Base-by-base conservation (phyloP, 2,888 invertebrate species). In the Muschampia plurimacula region DNA sequence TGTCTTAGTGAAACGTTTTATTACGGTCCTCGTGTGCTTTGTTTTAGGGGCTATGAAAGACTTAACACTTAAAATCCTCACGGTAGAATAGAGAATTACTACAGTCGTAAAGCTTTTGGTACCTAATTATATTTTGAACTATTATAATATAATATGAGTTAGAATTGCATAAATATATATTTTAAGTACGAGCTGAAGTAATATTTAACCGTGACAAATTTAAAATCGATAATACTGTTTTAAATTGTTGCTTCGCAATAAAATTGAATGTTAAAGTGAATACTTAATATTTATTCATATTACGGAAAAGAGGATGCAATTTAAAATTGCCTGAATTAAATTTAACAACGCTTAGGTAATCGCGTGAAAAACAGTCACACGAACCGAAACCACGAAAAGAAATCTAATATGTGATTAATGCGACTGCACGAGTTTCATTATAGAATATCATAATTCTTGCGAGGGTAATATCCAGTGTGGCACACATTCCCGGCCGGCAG, bases 401-500 rank as follows among this genome's bases (percentile, higher is more conserved):
- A 72, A 67, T 72, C 67, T 67, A 74, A 78, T 76, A 69, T 78
- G 77, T 79, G 78, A 80, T 84, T 85, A 86, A 87, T 72, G 72
- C 84, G 87, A 84, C 86, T 83, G 84, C 84, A 77, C 79, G 82
- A 81, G 84, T 91, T 92, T 90, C 89, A 91, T 92, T 89, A 91
- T 85, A 84, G 86, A 85, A 86, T 84, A 84, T 89, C 86, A 92
- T 91, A 91, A 88, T 88, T 92, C 90, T 89, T 87, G 83, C 89
- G 89, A 86, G 87, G 90, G 89, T 92, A 91, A 92, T 92, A 90
- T 89, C 88, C 85, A 80, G 84, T 83, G 88, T 82, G 88, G 87
- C 85, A 86, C 86, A 90, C 84, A 89, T 87, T 78, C 77, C 77
- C 77, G 75, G 77, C 74, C 76, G 77, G 79, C 77, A 73, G 81